phyloP scores from a whole-genome alignment of 2,113 vertebrate genomes.

The Tapirus terrestris region DNA sequence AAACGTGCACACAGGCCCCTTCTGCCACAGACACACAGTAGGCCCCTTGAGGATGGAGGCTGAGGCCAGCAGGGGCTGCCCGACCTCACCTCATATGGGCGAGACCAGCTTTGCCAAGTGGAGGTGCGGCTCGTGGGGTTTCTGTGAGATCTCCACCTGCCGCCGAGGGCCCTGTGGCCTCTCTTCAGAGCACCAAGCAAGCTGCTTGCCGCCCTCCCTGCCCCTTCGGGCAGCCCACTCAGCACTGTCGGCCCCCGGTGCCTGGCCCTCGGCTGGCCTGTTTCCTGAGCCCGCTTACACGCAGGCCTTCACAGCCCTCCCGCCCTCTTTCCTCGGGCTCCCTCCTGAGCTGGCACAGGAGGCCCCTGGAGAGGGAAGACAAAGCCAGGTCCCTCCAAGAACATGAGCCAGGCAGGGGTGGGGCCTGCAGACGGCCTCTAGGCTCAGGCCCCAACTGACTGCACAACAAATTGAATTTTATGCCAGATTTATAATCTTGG shows the following conservation, averaged over 20 bases:
- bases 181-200: background rate
- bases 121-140: too few relatives aligned
- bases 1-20: background rate
- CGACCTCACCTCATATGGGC: background rate
- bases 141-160: background rate
- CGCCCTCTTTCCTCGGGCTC: background rate
- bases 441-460: background rate
- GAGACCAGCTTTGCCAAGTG: background rate
- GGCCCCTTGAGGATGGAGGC: background rate
- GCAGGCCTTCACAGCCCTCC: background rate
- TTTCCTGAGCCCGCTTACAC: background rate
- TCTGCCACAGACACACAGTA: background rate
- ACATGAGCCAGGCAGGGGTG: accelerated
- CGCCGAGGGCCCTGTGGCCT: accelerated
- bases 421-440: background rate
- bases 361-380: background rate
- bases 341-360: background rate
- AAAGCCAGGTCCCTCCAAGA: background rate
- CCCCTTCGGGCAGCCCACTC: background rate
- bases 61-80: background rate
- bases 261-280: background rate
- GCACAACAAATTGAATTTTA: background rate
- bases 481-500: background rate
- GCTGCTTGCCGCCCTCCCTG: background rate
- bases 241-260: background rate